Evolutionary conservation across 2,888 invertebrate genomes (phyloP).

Genomic region (Tethea ocularis): DNA sequence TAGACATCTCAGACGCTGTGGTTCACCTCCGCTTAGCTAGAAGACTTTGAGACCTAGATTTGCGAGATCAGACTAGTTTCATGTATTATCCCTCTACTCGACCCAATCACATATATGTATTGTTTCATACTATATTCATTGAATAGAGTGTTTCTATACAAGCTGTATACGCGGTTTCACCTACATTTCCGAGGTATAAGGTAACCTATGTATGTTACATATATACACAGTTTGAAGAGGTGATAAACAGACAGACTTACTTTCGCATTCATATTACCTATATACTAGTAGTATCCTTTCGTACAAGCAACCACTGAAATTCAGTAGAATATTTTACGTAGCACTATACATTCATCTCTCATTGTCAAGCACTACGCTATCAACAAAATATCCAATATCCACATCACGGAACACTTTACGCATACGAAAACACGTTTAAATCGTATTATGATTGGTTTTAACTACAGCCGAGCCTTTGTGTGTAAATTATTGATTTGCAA

Average conservation of each 20-base stretch:
- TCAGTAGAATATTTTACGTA: constrained; percentile 23
- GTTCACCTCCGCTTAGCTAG: not conserved
- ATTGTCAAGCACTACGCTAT: constrained; percentile 54
- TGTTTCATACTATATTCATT: not conserved
- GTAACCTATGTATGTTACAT: too few relatives aligned
- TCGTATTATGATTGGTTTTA: constrained; percentile 57
- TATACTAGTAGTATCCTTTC: too few relatives aligned
- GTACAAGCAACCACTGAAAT: not conserved
- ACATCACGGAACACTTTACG: constrained; percentile 52
- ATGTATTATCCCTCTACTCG: not conserved
- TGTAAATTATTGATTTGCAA: constrained; percentile 59
- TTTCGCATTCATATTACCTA: too few relatives aligned
- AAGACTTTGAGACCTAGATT: not conserved
- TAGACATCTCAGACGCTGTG: not conserved
- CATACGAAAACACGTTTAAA: constrained; percentile 63
- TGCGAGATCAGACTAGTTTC: not conserved
- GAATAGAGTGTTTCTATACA: not conserved
- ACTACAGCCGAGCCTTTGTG: constrained; percentile 48
- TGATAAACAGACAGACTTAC: too few relatives aligned
- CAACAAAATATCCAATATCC: constrained; percentile 61
- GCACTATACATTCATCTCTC: constrained; percentile 57
- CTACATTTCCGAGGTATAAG: too few relatives aligned
- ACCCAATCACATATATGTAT: not conserved
- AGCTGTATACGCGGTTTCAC: not conserved
- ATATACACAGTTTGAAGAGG: too few relatives aligned